A percentile compares a stretch with the other conserved stretches of the same genome.
phyloP scores from a whole-genome alignment of 2,113 vertebrate species.

The Pedetes capensis region DNA sequence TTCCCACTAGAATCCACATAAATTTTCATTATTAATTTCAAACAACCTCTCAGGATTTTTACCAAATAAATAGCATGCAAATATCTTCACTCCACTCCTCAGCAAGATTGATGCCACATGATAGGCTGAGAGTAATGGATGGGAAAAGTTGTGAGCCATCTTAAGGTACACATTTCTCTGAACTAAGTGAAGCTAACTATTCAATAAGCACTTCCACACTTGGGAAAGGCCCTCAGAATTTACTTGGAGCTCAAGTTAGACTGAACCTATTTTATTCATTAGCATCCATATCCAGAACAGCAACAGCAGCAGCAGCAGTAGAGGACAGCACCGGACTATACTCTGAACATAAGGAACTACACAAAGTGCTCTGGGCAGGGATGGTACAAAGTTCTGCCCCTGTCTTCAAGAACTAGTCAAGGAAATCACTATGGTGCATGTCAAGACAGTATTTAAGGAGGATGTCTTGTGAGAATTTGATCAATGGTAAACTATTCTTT shows the following conservation, averaged over 20 bases:
- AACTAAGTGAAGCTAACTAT: background rate
- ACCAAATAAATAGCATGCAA: background rate
- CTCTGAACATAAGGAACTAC: too few species aligned
- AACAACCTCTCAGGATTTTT: constrained; percentile 39
- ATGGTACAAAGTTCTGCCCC: background rate
- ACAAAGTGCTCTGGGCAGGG: background rate
- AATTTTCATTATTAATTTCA: constrained; percentile 59
- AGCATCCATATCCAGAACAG: background rate
- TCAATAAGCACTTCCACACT: background rate
- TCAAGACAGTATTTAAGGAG: background rate
- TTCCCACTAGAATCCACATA: constrained; percentile 57
- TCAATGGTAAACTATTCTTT: background rate
- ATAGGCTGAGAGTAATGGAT: background rate
- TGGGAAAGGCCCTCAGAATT: background rate
- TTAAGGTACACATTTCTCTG: background rate
- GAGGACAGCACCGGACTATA: background rate
- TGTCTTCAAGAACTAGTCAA: background rate
- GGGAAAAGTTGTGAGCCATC: background rate
- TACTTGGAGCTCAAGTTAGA: background rate
- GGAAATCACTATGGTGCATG: background rate
- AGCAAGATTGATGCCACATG: background rate
- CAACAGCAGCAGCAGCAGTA: background rate
- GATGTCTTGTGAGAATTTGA: background rate
- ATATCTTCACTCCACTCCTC: background rate
- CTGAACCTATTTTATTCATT: background rate